Percentiles rank a stretch among this genome's conserved stretches.
These are phyloP conservation scores for Amazona vittata DNA, from an alignment of 2,113 vertebrate species.

Conservation along the genomic window DNA sequence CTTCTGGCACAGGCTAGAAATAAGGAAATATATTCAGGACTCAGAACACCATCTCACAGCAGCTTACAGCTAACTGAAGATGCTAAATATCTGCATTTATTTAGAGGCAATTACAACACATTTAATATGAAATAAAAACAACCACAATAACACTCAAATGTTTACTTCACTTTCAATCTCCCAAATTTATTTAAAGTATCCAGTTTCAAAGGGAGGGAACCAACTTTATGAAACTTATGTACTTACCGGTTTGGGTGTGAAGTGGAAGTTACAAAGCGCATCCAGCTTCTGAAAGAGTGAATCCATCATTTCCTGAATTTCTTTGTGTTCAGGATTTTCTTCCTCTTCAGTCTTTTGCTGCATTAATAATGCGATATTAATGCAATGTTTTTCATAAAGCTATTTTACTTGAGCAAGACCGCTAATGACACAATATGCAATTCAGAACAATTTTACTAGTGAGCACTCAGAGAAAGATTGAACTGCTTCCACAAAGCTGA, in stretches of 20 bases:
- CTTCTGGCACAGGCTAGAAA: conserved; percentile 88
- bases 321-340: conserved; percentile 90
- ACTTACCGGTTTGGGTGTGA: conserved; percentile 94
- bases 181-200: not conserved
- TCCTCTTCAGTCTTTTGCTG: conserved; percentile 88
- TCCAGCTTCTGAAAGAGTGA: conserved; percentile 92
- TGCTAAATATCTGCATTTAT: not conserved
- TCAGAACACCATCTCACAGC: not conserved
- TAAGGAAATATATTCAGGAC: not conserved
- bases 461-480: not conserved
- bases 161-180: not conserved
- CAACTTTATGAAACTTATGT: not conserved
- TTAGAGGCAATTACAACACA: not conserved
- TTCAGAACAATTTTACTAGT: not conserved
- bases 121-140: not conserved
- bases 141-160: not conserved
- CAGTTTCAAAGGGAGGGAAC: not conserved
- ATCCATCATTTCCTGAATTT: conserved; percentile 94
- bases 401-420: not conserved
- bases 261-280: conserved; percentile 95
- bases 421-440: not conserved
- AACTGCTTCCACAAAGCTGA: not conserved
- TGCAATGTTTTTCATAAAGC: not conserved
- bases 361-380: not conserved
- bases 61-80: not conserved